Evolutionary conservation across 2,888 invertebrate species (phyloP), one percentile per base, ranked within the genome.

Genomic region (Oeneis ivallda): DNA sequence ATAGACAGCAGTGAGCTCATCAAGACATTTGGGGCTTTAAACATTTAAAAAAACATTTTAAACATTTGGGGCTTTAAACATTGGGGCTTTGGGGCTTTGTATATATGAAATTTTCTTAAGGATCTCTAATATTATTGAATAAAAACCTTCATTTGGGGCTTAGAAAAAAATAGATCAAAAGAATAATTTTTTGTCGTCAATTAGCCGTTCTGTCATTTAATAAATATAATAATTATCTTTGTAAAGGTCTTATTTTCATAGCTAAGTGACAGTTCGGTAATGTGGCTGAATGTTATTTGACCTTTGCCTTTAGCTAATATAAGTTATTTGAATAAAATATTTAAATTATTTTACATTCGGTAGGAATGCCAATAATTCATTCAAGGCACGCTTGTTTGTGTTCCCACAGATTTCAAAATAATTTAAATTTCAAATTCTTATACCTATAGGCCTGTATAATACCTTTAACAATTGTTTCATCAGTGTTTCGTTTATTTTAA

Each of bases 321-420:
- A 47, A 34, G 39, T 34, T 50, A 26, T 52, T 61, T 52, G 41
- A 10, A 50, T 52, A 41, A 39, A 63, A 45, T 43, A 57, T 62
- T 65, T 61, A 50, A 67, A 61, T 49, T 63, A 68, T 70, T 66
- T 66, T 4, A 66, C 71, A 71, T 70, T 73, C 72, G 70, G 65
- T 62, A 70, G 65, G 69, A 65, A 71, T 70, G 61, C 41, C 10
- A 41, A 52, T 54, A 57, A 67, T 62, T 15, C 1, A 17, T 49
- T 53, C 17, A 53, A 56, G 10, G 54, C 61, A 65, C 59, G 63
- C 43, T 41, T 66, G 54, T 54, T 45, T 32, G 41, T 70, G 41
- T 70, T 71, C 70, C 54, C 70, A 70, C 71, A 67, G 56, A 45
- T 53, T 68, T 10, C 15, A 19, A 32, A 49, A 39, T 47, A 17